These are phyloP conservation scores for Shargacucullia verbasci DNA, from an alignment of 2,888 invertebrate species.

Conservation along the genomic window DNA sequence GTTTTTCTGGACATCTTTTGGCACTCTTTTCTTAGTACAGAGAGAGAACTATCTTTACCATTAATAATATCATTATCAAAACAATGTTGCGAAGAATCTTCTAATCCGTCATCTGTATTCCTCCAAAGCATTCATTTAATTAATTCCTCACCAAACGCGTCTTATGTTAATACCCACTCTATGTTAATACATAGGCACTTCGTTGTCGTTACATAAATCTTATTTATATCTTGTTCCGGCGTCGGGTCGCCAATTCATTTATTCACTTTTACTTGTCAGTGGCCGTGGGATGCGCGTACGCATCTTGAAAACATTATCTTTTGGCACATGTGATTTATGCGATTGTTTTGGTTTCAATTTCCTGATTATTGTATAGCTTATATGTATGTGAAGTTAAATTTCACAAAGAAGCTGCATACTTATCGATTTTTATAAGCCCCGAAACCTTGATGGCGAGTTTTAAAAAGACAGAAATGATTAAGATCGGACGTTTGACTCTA, in stretches of 20 bases:
- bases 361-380: conserved; percentile 21
- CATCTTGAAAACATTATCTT: conserved; percentile 44
- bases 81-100: background rate
- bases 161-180: conserved; percentile 28
- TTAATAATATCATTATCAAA: no score
- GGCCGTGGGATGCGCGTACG: conserved; percentile 40
- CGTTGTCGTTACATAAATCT: conserved; percentile 36
- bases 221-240: conserved; percentile 36
- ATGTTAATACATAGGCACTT: no score
- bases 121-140: background rate
- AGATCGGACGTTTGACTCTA: no score
- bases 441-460: no score
- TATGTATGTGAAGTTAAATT: background rate
- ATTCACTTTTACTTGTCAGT: conserved; percentile 50
- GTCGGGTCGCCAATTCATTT: conserved; percentile 35
- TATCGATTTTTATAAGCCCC: no score
- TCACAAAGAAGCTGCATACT: no score
- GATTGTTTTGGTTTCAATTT: conserved; percentile 29
- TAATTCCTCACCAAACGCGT: background rate
- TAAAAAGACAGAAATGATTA: no score
- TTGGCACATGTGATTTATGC: conserved; percentile 32
- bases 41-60: no score
- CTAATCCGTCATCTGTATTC: conserved; percentile 4
- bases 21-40: no score
- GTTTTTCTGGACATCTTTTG: no score